These are phyloP conservation scores for Merluccius polli DNA, from an alignment of 2,797 vertebrate species.

Conservation along the genomic window DNA sequence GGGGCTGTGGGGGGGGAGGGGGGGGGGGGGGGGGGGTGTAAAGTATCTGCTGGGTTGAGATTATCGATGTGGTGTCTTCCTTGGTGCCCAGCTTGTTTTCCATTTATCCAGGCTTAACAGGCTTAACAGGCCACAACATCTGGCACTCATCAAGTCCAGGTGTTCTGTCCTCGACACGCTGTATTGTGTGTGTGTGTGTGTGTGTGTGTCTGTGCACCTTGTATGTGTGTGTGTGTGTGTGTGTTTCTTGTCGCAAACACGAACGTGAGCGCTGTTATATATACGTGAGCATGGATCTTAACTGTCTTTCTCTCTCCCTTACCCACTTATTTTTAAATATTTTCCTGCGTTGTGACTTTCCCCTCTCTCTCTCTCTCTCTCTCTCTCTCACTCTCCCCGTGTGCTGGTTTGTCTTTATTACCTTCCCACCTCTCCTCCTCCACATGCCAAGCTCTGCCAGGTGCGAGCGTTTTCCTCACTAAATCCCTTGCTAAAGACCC, in stretches of 20 bases:
- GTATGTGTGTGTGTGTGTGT: constrained; percentile 9
- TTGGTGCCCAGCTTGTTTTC: constrained; percentile 46
- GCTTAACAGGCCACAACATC: constrained; percentile 57
- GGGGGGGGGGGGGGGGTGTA: constrained; percentile 3
- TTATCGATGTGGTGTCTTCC: constrained; percentile 50
- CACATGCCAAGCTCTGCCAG: constrained; percentile 49
- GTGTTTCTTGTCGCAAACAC: background rate
- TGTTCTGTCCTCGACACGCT: constrained; percentile 45
- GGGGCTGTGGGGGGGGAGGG: background rate
- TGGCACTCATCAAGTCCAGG: constrained; percentile 64
- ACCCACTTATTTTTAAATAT: background rate
- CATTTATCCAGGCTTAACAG: constrained; percentile 44
- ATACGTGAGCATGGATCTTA: background rate
- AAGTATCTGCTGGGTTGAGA: constrained; percentile 47
- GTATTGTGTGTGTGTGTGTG: background rate
- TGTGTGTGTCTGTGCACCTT: constrained; percentile 2
- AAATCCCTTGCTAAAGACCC: constrained; percentile 61
- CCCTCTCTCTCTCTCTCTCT: constrained; percentile 6
- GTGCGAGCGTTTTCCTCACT: constrained; percentile 61
- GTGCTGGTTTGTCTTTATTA: constrained; percentile 13
- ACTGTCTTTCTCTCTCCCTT: background rate
- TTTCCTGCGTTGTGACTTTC: background rate
- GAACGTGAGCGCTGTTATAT: background rate
- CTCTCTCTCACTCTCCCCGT: background rate
- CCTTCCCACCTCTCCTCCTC: constrained; percentile 30